Evolutionary conservation across 2,797 vertebrate genomes (phyloP), one percentile per base, ranked within the genome.

Genomic region (Gadopsis marmoratus): DNA sequence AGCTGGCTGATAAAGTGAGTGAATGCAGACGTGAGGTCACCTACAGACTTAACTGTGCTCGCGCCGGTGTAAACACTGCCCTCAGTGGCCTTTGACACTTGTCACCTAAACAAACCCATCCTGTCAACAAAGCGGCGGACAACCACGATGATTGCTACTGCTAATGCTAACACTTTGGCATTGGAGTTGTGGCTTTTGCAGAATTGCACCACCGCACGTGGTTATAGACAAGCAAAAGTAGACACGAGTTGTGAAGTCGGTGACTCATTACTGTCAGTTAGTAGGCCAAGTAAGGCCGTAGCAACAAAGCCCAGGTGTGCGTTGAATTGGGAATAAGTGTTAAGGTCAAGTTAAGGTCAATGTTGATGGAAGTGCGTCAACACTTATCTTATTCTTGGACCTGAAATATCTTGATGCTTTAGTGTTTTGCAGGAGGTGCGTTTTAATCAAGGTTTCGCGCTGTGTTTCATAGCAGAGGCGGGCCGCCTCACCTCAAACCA

Each of bases 311-410:
- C 51, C 17, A 39, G 0, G 21, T 31, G 37, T 53, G n/a, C 16
- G n/a, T 11, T 37, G 0, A 58, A 16, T 58, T 5, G 16, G 48
- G 39, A n/a, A 14, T 50, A 2, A 23, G 19, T 45, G 41, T 8
- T n/a, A n/a, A n/a, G n/a, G n/a, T n/a, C 62, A 85, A 50, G 6
- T 77, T 51, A 7, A 70, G 77, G 78, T 85, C 75, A 85, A 23
- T 11, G 12, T 56, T 74, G 45, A 61, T 33, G 21, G 71, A 55
- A 54, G 35, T 71, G 37, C 47, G n/a, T 51, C 16, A n/a, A n/a
- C n/a, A n/a, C n/a, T 78, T 9, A 19, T 54, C 21, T 10, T 9
- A 33, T 55, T 70, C 7, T 41, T 65, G 12, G 17, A 68, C 5
- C 21, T 31, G 23, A 60, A 35, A 47, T 29, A 47, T 29, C 13